Base-by-base conservation (phyloP, 2,888 invertebrate genomes). In the Cremastobaeus sp. region DNA sequence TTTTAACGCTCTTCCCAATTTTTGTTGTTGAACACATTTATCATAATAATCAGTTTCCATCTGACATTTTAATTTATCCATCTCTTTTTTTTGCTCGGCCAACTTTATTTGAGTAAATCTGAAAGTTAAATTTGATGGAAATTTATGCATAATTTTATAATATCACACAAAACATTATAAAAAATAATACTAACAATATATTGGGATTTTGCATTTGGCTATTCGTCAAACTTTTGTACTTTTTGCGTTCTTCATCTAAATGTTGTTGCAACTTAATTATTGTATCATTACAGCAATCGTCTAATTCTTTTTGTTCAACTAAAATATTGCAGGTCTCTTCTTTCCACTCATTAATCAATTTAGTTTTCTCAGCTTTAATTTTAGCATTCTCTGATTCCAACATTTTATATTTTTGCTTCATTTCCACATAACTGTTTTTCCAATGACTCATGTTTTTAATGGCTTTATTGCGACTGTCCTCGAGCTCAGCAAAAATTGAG, bases 401-500 rank as follows among this genome's bases (percentile, higher is more conserved):
- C 1, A 64, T 35, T 50, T 76, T 66, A 20, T 76, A 78, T 0
- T 62, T 50, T 20, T 77, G 78, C 60, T 85, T 85, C 21, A 77
- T 75, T 37, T 81, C 79, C 0, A 55, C 21, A 37, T 82, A 84
- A 45, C 76, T 78, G 4, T 35, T 76, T 25, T 77, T 79, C 60
- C 85, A 73, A 0, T 32, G 21, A 9, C 76, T 82, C 81, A 83
- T 81, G 59, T 82, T 79, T 6, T 74, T 74, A 5, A 83, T 20
- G 5, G 76, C 70, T 20, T 76, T 73, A 54, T 77, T 78, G 2
- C 84, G 78, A 43, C 82, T 81, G 70, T 86, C 85, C 68, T 86
- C 86, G 0, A 86, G 81, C 45, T 86, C 86, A 3, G 85, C 86
- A 30, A 86, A 86, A 14, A 86, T 62, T 5, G 86, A 86, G 77